These are phyloP conservation scores for Epinephelus moara DNA, from an alignment of 2,113 vertebrate genomes.

Conservation along the genomic window DNA sequence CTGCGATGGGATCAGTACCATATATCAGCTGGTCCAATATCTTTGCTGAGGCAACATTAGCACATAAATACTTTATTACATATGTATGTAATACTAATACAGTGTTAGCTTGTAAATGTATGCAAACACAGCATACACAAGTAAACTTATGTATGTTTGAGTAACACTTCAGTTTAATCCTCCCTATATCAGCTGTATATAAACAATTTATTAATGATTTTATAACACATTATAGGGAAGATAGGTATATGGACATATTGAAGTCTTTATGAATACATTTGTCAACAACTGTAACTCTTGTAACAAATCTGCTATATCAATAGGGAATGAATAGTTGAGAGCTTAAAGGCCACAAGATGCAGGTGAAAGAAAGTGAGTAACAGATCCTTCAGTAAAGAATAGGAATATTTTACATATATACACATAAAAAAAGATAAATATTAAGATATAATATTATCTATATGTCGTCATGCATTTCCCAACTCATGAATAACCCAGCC, in stretches of 20 bases:
- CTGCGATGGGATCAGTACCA: background rate
- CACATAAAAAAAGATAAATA: too few species aligned
- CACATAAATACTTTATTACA: conserved; percentile 12
- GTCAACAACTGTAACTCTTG: too few species aligned
- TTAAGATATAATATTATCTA: too few species aligned
- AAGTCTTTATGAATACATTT: background rate
- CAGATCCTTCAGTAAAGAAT: too few species aligned
- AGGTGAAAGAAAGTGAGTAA: background rate
- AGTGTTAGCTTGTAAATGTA: background rate
- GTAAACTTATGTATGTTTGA: background rate
- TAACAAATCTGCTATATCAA: too few species aligned
- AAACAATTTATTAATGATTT: background rate
- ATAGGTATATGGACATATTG: background rate
- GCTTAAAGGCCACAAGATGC: background rate
- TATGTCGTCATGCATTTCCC: too few species aligned
- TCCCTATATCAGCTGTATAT: background rate
- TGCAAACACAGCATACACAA: background rate
- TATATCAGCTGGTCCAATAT: conserved; percentile 13
- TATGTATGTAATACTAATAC: background rate
- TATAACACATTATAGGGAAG: background rate
- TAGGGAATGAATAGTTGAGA: too few species aligned
- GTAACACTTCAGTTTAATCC: background rate
- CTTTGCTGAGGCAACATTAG: conserved; percentile 16
- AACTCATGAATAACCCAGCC: background rate
- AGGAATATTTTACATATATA: too few species aligned